Evolutionary conservation across 2,888 invertebrate species (phyloP).

Genomic region (Latrodectus elegans): DNA sequence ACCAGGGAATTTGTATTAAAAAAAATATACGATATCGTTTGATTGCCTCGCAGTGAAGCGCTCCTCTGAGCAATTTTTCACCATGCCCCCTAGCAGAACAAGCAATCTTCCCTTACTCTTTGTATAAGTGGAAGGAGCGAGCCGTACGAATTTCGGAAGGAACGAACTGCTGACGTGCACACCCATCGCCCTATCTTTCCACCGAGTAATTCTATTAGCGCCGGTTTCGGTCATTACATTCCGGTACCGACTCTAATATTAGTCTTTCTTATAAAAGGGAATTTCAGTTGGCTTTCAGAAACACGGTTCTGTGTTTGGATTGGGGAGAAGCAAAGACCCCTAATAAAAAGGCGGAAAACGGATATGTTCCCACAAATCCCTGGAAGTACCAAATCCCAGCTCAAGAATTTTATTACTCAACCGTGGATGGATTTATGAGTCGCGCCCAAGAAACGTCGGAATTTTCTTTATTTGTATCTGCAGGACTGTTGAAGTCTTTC

Average conservation of each 20-base stretch:
- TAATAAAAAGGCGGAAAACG: constrained; percentile 1
- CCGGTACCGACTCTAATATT: constrained; percentile 29
- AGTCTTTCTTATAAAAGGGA: constrained; percentile 51
- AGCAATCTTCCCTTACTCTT: too few relatives aligned
- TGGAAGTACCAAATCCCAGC: constrained; percentile 5
- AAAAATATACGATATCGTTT: too few relatives aligned
- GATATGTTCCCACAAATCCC: not conserved
- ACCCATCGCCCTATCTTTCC: constrained; percentile 3
- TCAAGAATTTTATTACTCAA: constrained; percentile 12
- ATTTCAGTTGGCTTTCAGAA: not conserved
- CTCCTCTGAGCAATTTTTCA: too few relatives aligned
- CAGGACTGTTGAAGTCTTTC: too few relatives aligned
- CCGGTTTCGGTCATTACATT: constrained; percentile 45
- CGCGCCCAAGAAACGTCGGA: too few relatives aligned
- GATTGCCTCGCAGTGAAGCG: too few relatives aligned
- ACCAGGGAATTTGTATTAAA: too few relatives aligned
- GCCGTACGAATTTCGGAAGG: too few relatives aligned
- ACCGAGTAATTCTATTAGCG: constrained; percentile 36
- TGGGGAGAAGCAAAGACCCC: not conserved
- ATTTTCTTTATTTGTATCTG: too few relatives aligned
- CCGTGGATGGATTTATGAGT: not conserved
- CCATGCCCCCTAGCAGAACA: too few relatives aligned
- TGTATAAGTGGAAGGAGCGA: too few relatives aligned
- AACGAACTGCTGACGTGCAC: constrained; percentile 23
- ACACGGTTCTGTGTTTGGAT: constrained; percentile 15